Conservation (phyloP, 2,888 invertebrate species). For the Epistrophe grossulariae region DNA sequence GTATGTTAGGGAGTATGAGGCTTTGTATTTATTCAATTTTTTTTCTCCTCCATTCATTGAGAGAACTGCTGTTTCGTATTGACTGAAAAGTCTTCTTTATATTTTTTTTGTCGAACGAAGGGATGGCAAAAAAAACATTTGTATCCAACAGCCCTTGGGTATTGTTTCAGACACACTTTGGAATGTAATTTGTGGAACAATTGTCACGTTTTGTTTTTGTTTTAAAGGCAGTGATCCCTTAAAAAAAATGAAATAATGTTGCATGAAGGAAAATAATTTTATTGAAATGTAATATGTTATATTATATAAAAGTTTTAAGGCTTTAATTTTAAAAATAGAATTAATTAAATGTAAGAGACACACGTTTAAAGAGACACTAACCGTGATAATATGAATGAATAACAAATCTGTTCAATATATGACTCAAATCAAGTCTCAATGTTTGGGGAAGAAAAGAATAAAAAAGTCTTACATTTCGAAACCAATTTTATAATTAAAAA, state of each 20-base stretch:
- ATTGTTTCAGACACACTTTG: conserved; percentile 59
- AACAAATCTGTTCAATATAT: too few relatives aligned
- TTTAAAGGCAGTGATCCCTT: conserved; percentile 23
- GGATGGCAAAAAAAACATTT: conserved; percentile 21
- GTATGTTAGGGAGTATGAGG: conserved; percentile 20
- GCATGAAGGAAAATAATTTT: background rate
- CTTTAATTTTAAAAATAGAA: background rate
- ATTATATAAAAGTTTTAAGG: background rate
- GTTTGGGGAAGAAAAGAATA: too few relatives aligned
- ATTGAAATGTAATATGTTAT: background rate
- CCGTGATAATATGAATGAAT: too few relatives aligned
- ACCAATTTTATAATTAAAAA: too few relatives aligned
- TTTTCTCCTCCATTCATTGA: conserved; percentile 45
- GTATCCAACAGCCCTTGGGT: conserved; percentile 48
- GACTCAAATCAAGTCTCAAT: too few relatives aligned
- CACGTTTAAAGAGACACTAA: too few relatives aligned
- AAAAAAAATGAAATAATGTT: background rate
- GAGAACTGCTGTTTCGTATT: conserved; percentile 42
- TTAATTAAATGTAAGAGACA: background rate
- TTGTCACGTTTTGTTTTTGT: conserved; percentile 56
- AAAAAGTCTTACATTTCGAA: too few relatives aligned
- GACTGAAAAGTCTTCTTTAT: conserved; percentile 32
- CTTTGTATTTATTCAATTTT: conserved; percentile 38
- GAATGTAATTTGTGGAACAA: conserved; percentile 47
- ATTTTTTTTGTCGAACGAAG: background rate